Evolutionary conservation across 2,797 vertebrate species (phyloP).

Genomic region (Trematomus bernacchii): DNA sequence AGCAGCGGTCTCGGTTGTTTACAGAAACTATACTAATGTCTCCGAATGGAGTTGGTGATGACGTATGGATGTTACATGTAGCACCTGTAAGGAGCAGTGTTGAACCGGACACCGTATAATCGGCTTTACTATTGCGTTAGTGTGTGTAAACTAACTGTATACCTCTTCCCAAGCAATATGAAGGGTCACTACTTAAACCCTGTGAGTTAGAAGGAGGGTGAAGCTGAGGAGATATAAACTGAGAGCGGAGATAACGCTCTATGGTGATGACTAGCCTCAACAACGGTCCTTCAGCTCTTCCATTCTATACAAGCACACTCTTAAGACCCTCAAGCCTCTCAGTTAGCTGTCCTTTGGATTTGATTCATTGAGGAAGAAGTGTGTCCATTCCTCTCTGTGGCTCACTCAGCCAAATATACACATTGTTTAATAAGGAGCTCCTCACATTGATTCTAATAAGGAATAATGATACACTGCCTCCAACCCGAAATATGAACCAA

Average conservation of each 20-base stretch:
- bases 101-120: background rate
- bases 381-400: constrained; percentile 9
- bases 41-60: background rate
- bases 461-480: constrained; percentile 25
- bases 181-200: background rate
- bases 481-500: constrained; percentile 15
- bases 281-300: background rate
- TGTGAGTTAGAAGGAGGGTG: background rate
- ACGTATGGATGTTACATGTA: constrained; percentile 13
- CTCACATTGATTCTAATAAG: background rate
- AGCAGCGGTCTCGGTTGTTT: constrained; percentile 18
- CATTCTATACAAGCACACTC: constrained; percentile 22
- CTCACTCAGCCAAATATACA: constrained; percentile 10
- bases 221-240: background rate
- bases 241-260: background rate
- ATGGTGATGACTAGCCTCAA: constrained; percentile 6
- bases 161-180: constrained; percentile 33
- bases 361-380: constrained; percentile 14
- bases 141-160: constrained; percentile 5
- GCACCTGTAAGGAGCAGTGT: background rate
- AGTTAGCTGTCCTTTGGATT: constrained; percentile 1
- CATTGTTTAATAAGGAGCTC: background rate
- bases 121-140: background rate
- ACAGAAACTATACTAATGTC: constrained; percentile 6
- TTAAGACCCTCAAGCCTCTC: background rate